Evolutionary conservation across 2,888 invertebrate genomes (phyloP).

Genomic region (Eledone cirrhosa): DNA sequence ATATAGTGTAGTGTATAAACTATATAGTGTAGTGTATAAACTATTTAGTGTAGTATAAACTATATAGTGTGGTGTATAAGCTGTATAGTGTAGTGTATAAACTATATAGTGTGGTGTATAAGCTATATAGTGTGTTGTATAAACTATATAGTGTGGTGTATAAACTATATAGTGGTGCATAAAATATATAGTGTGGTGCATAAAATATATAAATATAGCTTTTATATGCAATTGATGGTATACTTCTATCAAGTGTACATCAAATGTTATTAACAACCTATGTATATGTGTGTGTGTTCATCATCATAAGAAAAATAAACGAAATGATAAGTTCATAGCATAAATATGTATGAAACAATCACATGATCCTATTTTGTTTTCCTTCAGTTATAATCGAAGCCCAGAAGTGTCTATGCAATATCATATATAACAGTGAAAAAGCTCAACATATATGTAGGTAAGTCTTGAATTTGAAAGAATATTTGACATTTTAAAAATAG

Average conservation of each 20-base stretch:
- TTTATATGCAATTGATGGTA: too few relatives aligned
- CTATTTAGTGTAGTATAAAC: background rate
- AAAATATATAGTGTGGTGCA: background rate
- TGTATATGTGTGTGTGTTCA: too few relatives aligned
- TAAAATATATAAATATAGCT: background rate
- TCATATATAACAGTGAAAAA: conserved; percentile 79
- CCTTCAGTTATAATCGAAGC: conserved; percentile 79
- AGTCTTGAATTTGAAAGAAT: conserved; percentile 31
- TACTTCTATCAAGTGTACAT: too few relatives aligned
- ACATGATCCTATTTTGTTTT: too few relatives aligned
- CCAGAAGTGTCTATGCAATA: conserved; percentile 87
- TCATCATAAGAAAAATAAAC: too few relatives aligned
- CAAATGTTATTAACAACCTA: too few relatives aligned
- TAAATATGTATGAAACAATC: background rate
- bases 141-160: background rate
- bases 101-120: background rate
- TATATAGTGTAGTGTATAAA: background rate
- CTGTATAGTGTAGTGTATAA: background rate
- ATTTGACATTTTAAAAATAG: too few relatives aligned
- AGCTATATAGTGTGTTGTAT: background rate
- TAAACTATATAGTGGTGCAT: background rate
- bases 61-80: background rate
- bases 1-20: background rate
- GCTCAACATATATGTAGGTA: conserved; percentile 73
- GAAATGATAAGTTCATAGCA: too few relatives aligned